Percentiles rank a stretch among this genome's conserved stretches.
phyloP scores from a whole-genome alignment of 2,113 vertebrate genomes.

The Osmerus mordax region DNA sequence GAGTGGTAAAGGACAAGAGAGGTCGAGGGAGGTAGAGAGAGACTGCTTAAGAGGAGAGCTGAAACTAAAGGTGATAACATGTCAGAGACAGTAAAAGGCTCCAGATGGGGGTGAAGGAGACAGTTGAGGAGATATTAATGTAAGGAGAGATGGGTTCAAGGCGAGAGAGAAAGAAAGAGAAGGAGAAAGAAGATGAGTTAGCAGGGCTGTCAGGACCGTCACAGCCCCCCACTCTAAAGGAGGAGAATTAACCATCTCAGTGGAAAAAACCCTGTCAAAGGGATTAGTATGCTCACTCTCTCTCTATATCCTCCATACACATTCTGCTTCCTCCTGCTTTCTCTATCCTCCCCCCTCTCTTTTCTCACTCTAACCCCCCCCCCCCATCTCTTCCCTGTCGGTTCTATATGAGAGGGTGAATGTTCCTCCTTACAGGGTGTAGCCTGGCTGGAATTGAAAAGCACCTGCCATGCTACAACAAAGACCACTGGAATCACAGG shows the following conservation, averaged over 20 bases:
- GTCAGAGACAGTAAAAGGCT: neutral
- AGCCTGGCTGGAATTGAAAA: conserved; percentile 67
- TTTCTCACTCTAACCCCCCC: conserved; percentile 5
- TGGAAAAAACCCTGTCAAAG: conserved; percentile 22
- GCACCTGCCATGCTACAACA: conserved; percentile 64
- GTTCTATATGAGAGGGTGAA: conserved; percentile 51
- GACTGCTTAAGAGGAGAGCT: neutral
- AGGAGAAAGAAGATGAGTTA: neutral
- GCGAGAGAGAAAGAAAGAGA: neutral
- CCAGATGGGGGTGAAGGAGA: neutral
- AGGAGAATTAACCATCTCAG: conserved; percentile 17
- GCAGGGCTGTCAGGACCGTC: neutral
- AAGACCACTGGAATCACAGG: conserved; percentile 52
- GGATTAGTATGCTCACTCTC: conserved; percentile 11
- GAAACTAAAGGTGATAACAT: no score
- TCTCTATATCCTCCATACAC: conserved; percentile 12
- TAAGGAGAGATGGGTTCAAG: neutral
- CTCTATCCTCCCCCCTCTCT: conserved; percentile 18
- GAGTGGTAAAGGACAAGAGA: no score
- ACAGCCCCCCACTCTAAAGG: neutral
- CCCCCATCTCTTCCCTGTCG: conserved; percentile 21
- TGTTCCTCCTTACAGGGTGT: conserved; percentile 65
- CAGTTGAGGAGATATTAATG: neutral
- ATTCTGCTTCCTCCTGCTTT: conserved; percentile 37
- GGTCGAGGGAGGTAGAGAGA: neutral